phyloP scores from a whole-genome alignment of 2,113 vertebrate genomes.

The Gobiocypris rarus region DNA sequence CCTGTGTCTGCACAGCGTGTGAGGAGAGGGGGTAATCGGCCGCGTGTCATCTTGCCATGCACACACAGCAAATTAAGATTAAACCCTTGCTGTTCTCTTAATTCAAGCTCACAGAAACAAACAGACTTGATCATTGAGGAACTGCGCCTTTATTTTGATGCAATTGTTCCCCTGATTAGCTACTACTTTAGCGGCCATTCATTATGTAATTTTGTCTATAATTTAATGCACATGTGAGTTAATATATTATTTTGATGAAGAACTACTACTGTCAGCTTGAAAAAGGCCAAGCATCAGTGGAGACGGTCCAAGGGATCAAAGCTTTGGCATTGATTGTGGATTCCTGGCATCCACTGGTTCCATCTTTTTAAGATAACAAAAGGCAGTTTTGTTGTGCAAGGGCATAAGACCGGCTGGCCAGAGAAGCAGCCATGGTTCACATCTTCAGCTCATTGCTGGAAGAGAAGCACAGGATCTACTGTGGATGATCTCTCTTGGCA shows the following conservation, averaged over 20 bases:
- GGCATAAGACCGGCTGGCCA: constrained; percentile 50
- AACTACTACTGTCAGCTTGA: constrained; percentile 33
- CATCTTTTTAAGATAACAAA: constrained; percentile 62
- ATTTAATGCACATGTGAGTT: constrained; percentile 27
- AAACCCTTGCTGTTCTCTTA: constrained; percentile 54
- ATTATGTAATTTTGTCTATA: background rate
- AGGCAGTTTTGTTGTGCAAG: constrained; percentile 55
- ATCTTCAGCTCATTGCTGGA: constrained; percentile 51
- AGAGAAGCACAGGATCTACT: background rate
- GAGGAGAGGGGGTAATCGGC: constrained; percentile 9
- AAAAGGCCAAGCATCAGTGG: constrained; percentile 44
- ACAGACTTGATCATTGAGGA: background rate
- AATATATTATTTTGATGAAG: constrained; percentile 8
- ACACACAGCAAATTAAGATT: constrained; percentile 63
- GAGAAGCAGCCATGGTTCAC: constrained; percentile 59
- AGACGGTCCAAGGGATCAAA: constrained; percentile 56
- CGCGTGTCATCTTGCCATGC: constrained; percentile 58
- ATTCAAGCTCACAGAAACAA: background rate
- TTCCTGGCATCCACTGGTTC: constrained; percentile 63
- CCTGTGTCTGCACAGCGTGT: background rate
- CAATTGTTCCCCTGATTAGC: background rate
- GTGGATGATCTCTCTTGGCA: background rate
- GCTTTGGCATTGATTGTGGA: constrained; percentile 58
- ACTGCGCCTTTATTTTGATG: background rate
- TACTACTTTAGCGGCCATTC: background rate